Percentiles rank a stretch among this genome's conserved stretches.
These are phyloP conservation scores for Athalia circularis DNA, from an alignment of 2,888 invertebrate genomes.

Conservation along the genomic window DNA sequence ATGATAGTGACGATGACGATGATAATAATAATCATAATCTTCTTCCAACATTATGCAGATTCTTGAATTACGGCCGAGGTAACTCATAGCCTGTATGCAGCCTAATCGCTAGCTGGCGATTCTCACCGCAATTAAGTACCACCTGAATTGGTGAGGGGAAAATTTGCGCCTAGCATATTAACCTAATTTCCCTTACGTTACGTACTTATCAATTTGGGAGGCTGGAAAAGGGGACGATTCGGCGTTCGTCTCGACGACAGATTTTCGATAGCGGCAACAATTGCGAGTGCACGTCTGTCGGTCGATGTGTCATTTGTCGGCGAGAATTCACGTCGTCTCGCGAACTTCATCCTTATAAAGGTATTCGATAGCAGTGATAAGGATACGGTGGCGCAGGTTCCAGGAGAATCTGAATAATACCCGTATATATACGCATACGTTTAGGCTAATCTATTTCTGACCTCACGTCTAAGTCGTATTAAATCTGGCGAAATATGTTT, in stretches of 20 bases:
- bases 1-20: slow-evolving; percentile 1
- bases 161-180: too few species aligned
- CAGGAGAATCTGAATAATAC: slow-evolving; percentile 15
- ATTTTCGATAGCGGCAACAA: background rate
- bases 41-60: slow-evolving; percentile 60
- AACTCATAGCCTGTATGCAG: slow-evolving; percentile 45
- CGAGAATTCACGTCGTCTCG: slow-evolving; percentile 1
- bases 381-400: slow-evolving; percentile 1
- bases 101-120: background rate
- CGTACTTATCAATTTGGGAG: too few species aligned
- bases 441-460: background rate
- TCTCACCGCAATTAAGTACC: background rate
- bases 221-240: background rate
- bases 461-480: slow-evolving; percentile 19
- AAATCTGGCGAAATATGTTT: slow-evolving; percentile 14
- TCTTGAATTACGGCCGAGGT: slow-evolving; percentile 51
- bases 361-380: background rate
- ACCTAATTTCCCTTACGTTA: too few species aligned
- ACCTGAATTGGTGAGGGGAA: too few species aligned
- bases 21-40: slow-evolving; percentile 61
- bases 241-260: background rate
- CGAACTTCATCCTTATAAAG: slow-evolving; percentile 2
- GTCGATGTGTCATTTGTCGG: slow-evolving; percentile 2
- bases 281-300: background rate
- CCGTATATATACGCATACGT: background rate